Conservation (phyloP, 2,797 vertebrate species). For the Clarias laeviceps region DNA sequence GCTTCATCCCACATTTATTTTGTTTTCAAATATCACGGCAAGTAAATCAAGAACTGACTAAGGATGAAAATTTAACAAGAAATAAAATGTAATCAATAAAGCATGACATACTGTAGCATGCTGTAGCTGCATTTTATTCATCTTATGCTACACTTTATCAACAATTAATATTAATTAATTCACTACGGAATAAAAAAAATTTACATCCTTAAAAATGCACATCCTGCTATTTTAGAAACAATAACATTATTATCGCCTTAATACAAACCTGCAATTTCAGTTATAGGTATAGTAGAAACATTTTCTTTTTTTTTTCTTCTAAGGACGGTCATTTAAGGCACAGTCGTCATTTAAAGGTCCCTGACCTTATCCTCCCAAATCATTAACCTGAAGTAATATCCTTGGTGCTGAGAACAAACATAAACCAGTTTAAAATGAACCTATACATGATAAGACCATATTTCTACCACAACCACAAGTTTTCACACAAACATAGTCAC, state of each 20-base stretch:
- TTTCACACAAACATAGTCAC: conserved; percentile 13
- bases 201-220: no score
- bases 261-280: no score
- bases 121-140: not conserved
- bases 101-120: not conserved
- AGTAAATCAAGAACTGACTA: not conserved
- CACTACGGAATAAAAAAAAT: not conserved
- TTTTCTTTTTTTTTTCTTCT: not conserved
- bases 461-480: not conserved
- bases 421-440: not conserved
- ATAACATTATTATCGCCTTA: no score
- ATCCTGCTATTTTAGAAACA: no score
- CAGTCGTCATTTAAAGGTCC: not conserved
- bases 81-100: not conserved
- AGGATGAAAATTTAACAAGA: not conserved
- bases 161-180: not conserved
- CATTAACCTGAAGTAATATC: not conserved
- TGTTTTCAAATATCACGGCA: not conserved
- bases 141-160: not conserved
- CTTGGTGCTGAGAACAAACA: not conserved
- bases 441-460: not conserved
- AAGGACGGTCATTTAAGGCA: not conserved
- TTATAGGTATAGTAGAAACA: not conserved
- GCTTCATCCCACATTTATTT: not conserved
- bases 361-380: not conserved